Evolutionary conservation across 2,113 vertebrate genomes (phyloP), one percentile per base, ranked within the genome.

Genomic region (Seriola dumerili): DNA sequence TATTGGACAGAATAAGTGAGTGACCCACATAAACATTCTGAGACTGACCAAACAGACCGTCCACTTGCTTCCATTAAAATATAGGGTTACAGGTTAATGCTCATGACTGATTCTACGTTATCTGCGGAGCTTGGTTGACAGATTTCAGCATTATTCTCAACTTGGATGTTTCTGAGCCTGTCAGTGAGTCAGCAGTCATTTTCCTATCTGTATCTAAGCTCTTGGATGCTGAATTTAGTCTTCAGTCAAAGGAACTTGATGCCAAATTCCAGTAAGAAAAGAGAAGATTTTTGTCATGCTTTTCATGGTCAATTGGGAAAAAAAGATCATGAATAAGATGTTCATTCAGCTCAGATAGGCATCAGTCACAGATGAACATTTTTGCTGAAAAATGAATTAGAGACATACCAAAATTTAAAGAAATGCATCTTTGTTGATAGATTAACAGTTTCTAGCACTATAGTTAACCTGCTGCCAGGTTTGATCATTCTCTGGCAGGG

Each of bases 81-180:
- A 84, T 66, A 72, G 19, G 3, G 54, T 85, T 89, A 83, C 80
- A 65, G 40, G 64, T 74, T 81, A 80, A 83, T 77, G 78, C 57
- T 72, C 70, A 62, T 17, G 19, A 32, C 32, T 40, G 9, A 59
- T 23, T 72, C 34, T 21, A 32, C 57, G 36, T 84, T 73, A 68
- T 54, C 72, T 58, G 12, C 0, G 2, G 21, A 9, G n/a, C 62
- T 73, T 34, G 17, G 38, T 72, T 63, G 58, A 82, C 19, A 72
- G 66, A 61, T 64, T 21, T 52, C 29, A 72, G 54, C 70, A 78
- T 80, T 69, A 81, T 83, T 70, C 73, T 19, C 10, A 72, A 34
- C 50, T 42, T 19, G 34, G 55, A 84, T 67, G 14, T 48, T 68
- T 76, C 69, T 40, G 34, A 70, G n/a, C 16, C 3, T 34, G 14